Percentiles rank a stretch among this genome's conserved stretches.
phyloP scores from a whole-genome alignment of 1,140 invertebrate genomes.

The Gonatopus flavifemur region DNA sequence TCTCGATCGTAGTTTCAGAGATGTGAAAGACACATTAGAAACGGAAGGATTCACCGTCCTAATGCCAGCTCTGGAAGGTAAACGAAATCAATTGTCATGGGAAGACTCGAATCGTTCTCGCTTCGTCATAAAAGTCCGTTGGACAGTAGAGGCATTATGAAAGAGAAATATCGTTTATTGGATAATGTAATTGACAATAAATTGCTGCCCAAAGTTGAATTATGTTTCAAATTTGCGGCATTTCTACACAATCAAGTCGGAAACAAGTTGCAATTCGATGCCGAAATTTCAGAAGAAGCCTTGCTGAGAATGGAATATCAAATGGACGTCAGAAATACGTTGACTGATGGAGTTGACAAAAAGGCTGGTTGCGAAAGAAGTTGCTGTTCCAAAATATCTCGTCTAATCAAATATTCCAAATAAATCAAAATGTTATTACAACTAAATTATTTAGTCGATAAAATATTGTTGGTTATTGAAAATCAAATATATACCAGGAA shows the following conservation, averaged over 20 bases:
- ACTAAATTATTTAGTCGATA: no score
- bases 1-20: slow-evolving; percentile 8
- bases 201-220: slow-evolving; percentile 14
- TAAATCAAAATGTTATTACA: no score
- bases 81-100: slow-evolving; percentile 8
- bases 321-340: no score
- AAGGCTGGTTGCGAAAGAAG: no score
- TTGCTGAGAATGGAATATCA: no score
- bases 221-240: slow-evolving; percentile 14
- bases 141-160: slow-evolving; percentile 14
- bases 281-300: no score
- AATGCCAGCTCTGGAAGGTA: slow-evolving; percentile 19
- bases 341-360: no score
- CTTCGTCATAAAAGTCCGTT: slow-evolving; percentile 14
- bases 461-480: no score
- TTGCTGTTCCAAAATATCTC: no score
- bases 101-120: slow-evolving; percentile 14
- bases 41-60: slow-evolving; percentile 6
- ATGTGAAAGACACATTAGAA: slow-evolving; percentile 11
- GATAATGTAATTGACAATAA: slow-evolving; percentile 14
- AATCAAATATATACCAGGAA: no score
- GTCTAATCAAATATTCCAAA: no score
- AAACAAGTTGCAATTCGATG: no score
- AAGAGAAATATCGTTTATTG: slow-evolving; percentile 12
- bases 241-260: slow-evolving; percentile 12